Evolutionary conservation across 2,797 vertebrate species (phyloP).

Genomic region (Bovichtus variegatus): DNA sequence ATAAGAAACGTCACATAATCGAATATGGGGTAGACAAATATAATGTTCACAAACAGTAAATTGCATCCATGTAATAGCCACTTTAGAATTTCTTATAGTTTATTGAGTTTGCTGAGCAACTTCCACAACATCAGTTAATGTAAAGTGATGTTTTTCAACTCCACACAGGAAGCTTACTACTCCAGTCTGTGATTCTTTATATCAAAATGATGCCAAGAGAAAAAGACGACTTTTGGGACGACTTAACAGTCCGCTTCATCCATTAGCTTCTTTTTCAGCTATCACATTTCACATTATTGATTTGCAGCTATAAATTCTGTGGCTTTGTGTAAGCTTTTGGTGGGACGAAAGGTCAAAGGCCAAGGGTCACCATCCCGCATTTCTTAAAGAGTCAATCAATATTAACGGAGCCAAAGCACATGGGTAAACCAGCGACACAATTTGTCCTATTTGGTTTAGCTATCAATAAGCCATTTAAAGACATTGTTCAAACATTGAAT

Average conservation of each 20-base stretch:
- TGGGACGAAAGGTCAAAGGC: constrained; percentile 57
- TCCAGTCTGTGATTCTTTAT: neutral
- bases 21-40: neutral
- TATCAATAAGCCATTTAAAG: constrained; percentile 54
- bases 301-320: constrained; percentile 50
- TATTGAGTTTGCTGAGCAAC: neutral
- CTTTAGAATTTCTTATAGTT: neutral
- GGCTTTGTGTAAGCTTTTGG: constrained; percentile 33
- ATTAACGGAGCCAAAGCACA: constrained; percentile 49
- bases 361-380: constrained; percentile 33
- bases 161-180: neutral
- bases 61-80: neutral
- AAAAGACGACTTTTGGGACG: neutral
- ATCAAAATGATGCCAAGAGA: neutral
- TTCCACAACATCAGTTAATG: neutral
- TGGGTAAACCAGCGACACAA: constrained; percentile 27
- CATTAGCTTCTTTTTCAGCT: constrained; percentile 27
- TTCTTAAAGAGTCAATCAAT: constrained; percentile 67
- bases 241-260: neutral
- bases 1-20: neutral
- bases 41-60: neutral
- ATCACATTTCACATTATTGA: constrained; percentile 68
- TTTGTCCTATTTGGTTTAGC: constrained; percentile 34
- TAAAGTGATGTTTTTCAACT: neutral
- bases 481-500: constrained; percentile 21